Conservation (phyloP, 2,888 invertebrate species). For the Phasia obesa region DNA sequence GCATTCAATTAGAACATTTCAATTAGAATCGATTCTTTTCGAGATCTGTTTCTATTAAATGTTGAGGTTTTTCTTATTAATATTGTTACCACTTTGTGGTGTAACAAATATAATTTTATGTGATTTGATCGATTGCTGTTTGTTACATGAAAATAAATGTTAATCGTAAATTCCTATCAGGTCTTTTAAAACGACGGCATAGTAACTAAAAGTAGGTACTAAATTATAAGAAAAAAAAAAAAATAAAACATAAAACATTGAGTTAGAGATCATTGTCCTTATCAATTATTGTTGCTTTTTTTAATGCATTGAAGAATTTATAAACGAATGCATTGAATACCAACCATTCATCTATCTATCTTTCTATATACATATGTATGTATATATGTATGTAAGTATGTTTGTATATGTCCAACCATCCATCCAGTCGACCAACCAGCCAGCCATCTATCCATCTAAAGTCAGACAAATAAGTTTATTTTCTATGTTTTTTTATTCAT, state of each 20-base stretch:
- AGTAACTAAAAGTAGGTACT: background rate
- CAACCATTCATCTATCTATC: constrained; percentile 48
- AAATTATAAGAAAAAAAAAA: background rate
- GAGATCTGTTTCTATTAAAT: constrained; percentile 25
- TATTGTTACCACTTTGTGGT: constrained; percentile 33
- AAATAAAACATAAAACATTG: too few relatives aligned
- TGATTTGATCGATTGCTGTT: constrained; percentile 61
- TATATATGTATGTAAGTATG: too few relatives aligned
- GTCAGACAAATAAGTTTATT: constrained; percentile 56
- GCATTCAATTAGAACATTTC: too few relatives aligned
- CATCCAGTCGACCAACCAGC: constrained; percentile 13
- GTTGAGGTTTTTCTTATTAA: constrained; percentile 26
- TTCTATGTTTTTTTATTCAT: constrained; percentile 5
- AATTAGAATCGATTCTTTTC: constrained; percentile 6
- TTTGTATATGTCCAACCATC: constrained; percentile 2
- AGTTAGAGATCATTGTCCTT: constrained; percentile 65
- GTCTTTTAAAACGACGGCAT: constrained; percentile 5
- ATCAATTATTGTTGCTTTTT: constrained; percentile 46
- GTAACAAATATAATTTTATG: constrained; percentile 53
- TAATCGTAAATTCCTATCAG: constrained; percentile 39
- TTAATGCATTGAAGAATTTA: constrained; percentile 33
- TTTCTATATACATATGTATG: background rate
- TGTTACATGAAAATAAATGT: constrained; percentile 51
- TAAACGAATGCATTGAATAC: constrained; percentile 40
- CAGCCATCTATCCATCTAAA: constrained; percentile 38